Conservation (phyloP, 2,888 invertebrate genomes). For the Germaria angustata region DNA sequence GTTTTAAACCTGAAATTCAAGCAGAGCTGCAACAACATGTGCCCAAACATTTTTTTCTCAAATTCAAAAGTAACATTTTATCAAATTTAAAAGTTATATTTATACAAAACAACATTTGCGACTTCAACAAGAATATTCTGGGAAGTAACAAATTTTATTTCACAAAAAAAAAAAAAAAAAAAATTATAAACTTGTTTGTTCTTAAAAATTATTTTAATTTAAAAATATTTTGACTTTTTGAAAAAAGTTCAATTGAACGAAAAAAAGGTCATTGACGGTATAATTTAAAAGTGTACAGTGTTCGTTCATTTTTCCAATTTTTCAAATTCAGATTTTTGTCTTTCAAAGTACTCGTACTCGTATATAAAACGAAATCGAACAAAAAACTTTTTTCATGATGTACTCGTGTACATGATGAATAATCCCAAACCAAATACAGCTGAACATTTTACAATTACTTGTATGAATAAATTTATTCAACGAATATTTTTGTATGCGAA, state of each 20-base stretch:
- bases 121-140: conserved; percentile 42
- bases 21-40: neutral
- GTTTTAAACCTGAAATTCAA: neutral
- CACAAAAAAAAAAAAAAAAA: conserved; percentile 7
- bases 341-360: too few species aligned
- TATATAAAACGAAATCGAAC: too few species aligned
- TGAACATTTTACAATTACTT: neutral
- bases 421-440: conserved; percentile 36
- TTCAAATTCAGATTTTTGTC: neutral
- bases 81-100: conserved; percentile 35
- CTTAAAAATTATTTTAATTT: neutral
- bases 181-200: conserved; percentile 21
- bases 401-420: conserved; percentile 30
- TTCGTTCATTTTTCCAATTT: neutral
- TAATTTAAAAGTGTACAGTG: conserved; percentile 26
- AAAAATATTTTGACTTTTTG: conserved; percentile 12
- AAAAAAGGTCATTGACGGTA: conserved; percentile 61
- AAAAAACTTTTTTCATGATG: too few species aligned
- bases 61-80: neutral
- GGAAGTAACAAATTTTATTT: conserved; percentile 45
- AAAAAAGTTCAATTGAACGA: conserved; percentile 23
- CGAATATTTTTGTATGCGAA: neutral
- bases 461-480: neutral
- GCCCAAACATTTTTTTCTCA: neutral
- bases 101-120: conserved; percentile 1